Evolutionary conservation across 2,113 vertebrate species (phyloP), one percentile per base, ranked within the genome.

Genomic region (Morphnarchus princeps): DNA sequence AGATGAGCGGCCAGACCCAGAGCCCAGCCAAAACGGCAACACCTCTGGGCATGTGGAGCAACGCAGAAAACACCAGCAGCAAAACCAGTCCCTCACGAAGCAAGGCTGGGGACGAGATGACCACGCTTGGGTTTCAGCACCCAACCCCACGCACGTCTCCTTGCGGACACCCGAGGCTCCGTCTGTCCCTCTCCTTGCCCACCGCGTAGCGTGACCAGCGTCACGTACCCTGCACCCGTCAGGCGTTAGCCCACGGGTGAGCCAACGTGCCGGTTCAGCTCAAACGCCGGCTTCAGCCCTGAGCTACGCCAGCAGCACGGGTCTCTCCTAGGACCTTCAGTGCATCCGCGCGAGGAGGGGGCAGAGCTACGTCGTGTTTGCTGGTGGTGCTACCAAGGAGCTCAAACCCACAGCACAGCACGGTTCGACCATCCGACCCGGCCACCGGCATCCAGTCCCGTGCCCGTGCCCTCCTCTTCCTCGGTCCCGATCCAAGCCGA

Each of bases 351-450:
- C 19, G 1, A 24, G 71, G 73, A 55, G 47, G 66, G 47, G 45
- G 16, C 47, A 73, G 29, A 90, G 32, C 70, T 31, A 17, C 6
- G 1, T 8, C 1, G 0, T 13, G 18, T 47, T 50, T 67, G 28
- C 42, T 47, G 36, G 32, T 16, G n/a, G 14, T 61, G 62, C 72
- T 42, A 29, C 55, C 61, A 16, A 28, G 57, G 32, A 87, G 65
- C 42, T 55, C 47, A 71, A 50, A 47, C 22, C 19, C 73, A n/a
- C 50, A 50, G 65, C 82, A 45, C 32, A 29, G 61, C 70, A 21
- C 0, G 0, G 67, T 29, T 50, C 3, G 0, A 26, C 32, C 16
- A n/a, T 2, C 47, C 1, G 1, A 55, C 12, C 6, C 0, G 1
- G 61, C 25, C 50, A 42, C 32, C 71, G 67, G 65, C 15, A 12